Evolutionary conservation across 2,113 vertebrate genomes (phyloP), one percentile per base, ranked within the genome.

Genomic region (Psilopsiagon aurifrons): DNA sequence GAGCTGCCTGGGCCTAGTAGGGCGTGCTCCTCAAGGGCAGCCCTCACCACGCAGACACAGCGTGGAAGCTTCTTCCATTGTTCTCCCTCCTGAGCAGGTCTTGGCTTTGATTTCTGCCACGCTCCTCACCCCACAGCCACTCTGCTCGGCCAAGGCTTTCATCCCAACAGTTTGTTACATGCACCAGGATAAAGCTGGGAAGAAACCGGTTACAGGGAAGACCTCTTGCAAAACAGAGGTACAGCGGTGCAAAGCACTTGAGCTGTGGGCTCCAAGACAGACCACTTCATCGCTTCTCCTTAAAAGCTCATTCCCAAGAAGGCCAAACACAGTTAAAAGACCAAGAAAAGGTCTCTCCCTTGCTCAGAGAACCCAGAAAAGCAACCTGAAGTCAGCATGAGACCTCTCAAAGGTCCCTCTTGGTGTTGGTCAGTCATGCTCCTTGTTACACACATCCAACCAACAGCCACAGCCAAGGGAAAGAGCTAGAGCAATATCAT

Each of bases 361-460:
- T 55, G 22, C 63, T 37, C 52, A 79, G 39, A 73, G 31, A 92
- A 82, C 7, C 18, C 62, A 57, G 17, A 71, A 43, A 63, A 46
- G 43, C 46, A 44, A 82, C 14, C 7, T 2, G 0, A 44, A 73
- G 18, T 12, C 0, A 0, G 8, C 5, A 0, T 6, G 9, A 12
- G 33, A 69, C 59, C 17, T 47, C 33, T 13, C 19, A 46, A 33
- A 60, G 54, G 39, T 62, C 18, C 28, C 23, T 66, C 77, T 19
- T 22, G 35, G 17, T 4, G 19, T 12, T 18, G 17, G 43, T 68
- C 39, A 39, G 49, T 29, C 13, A 12, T 0, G 0, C 18, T 70
- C 49, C 60, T 43, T 3, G 0, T 44, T 22, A 67, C 7, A 18
- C 16, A 13, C 22, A 17, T 10, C 20, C 9, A 10, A 35, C 24